These are phyloP conservation scores for Lochmaea crataegi DNA, from an alignment of 2,888 invertebrate species.

Conservation along the genomic window DNA sequence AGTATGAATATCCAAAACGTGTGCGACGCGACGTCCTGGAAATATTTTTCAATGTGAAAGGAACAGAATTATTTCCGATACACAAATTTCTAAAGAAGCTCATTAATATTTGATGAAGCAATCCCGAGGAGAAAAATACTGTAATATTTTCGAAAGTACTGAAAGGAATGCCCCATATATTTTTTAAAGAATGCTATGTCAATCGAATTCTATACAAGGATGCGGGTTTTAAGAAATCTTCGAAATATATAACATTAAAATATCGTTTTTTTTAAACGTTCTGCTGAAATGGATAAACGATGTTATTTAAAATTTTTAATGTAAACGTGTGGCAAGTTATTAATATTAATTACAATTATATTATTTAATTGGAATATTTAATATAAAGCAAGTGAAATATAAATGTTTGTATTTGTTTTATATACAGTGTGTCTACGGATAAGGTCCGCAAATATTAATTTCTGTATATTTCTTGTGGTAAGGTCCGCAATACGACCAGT, in stretches of 20 bases:
- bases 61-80: conserved; percentile 35
- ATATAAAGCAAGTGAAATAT: too few species aligned
- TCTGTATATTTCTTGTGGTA: too few species aligned
- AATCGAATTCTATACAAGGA: background rate
- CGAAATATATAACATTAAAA: background rate
- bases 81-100: conserved; percentile 33
- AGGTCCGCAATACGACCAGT: too few species aligned
- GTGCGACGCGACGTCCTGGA: conserved; percentile 25
- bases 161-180: conserved; percentile 16
- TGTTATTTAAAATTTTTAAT: too few species aligned
- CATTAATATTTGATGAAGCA: conserved; percentile 34
- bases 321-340: too few species aligned
- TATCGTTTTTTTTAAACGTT: too few species aligned
- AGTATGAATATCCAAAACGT: conserved; percentile 8
- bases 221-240: background rate
- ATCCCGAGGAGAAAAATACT: conserved; percentile 24
- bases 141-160: conserved; percentile 20
- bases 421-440: too few species aligned
- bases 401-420: too few species aligned
- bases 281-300: too few species aligned
- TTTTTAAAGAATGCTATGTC: conserved; percentile 7
- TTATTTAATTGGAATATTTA: too few species aligned
- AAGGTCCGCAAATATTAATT: too few species aligned
- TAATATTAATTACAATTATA: too few species aligned
- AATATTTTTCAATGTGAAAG: conserved; percentile 32